These are phyloP conservation scores for Erannis defoliaria DNA, from an alignment of 2,888 invertebrate species.

Conservation along the genomic window DNA sequence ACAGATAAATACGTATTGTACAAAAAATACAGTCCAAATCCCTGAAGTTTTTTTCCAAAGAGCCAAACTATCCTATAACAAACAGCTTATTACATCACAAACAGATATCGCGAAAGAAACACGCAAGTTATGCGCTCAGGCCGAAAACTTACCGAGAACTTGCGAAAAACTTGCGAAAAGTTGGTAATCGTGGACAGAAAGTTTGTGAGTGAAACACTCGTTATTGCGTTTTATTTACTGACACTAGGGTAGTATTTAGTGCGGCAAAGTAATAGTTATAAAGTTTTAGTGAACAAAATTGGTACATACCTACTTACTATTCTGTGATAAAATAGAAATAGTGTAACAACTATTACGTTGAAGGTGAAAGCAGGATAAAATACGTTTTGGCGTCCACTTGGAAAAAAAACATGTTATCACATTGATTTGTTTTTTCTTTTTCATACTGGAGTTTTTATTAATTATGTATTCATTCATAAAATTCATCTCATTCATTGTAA, in stretches of 20 bases:
- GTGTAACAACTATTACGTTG: too few relatives aligned
- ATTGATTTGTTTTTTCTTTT: too few relatives aligned
- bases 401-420: too few relatives aligned
- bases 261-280: neutral
- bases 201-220: slow-evolving; percentile 9
- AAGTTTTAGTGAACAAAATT: neutral
- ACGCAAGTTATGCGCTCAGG: slow-evolving; percentile 26
- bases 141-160: slow-evolving; percentile 25
- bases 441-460: too few relatives aligned
- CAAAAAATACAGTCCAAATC: slow-evolving; percentile 12
- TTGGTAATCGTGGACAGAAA: slow-evolving; percentile 15
- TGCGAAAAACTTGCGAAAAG: slow-evolving; percentile 1
- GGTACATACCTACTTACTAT: too few relatives aligned
- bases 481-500: too few relatives aligned
- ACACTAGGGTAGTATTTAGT: neutral
- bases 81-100: slow-evolving; percentile 33
- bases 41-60: slow-evolving; percentile 17
- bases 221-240: slow-evolving; percentile 23
- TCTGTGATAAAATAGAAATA: too few relatives aligned
- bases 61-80: slow-evolving; percentile 30
- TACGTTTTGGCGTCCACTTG: too few relatives aligned
- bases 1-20: neutral
- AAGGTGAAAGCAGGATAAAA: too few relatives aligned
- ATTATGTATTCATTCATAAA: too few relatives aligned
- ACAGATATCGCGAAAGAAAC: slow-evolving; percentile 26